Evolutionary conservation across 2,797 vertebrate species (phyloP).

Genomic region (Percopsis omiscomaycus): DNA sequence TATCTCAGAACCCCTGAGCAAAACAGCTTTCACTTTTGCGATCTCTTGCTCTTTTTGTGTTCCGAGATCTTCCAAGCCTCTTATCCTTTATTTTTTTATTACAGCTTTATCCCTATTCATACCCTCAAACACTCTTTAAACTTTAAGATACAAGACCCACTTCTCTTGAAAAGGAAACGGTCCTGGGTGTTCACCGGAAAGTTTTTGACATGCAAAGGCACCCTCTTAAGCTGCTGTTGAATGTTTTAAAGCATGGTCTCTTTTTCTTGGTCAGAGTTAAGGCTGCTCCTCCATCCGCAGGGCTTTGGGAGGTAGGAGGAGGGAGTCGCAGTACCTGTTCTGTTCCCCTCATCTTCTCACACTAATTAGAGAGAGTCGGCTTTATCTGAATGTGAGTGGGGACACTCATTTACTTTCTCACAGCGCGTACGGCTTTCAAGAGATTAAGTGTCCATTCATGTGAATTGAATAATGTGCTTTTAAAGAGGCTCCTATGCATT

Average conservation of each 20-base stretch:
- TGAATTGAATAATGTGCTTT: constrained; percentile 42
- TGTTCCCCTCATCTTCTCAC: constrained; percentile 68
- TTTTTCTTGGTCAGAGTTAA: constrained; percentile 57
- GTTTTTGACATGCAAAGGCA: constrained; percentile 66
- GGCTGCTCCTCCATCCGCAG: constrained; percentile 58
- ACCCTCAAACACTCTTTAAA: constrained; percentile 65
- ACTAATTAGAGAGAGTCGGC: constrained; percentile 65
- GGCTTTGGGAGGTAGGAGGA: constrained; percentile 56
- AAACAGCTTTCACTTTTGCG: constrained; percentile 53
- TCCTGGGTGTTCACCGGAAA: constrained; percentile 65
- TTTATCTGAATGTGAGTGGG: constrained; percentile 49
- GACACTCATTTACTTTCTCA: constrained; percentile 41
- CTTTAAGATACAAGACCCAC: constrained; percentile 58
- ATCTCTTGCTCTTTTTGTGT: constrained; percentile 55
- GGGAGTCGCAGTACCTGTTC: constrained; percentile 53
- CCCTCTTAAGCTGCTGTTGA: constrained; percentile 66
- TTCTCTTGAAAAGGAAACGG: constrained; percentile 31
- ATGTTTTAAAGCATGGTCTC: constrained; percentile 64
- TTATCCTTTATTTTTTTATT: constrained; percentile 65
- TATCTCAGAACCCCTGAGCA: constrained; percentile 34
- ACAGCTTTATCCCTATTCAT: constrained; percentile 64
- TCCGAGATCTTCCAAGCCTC: constrained; percentile 53
- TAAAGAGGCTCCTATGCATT: constrained; percentile 26
- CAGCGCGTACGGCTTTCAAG: constrained; percentile 9
- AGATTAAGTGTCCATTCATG: constrained; percentile 18